These are phyloP conservation scores for Antitype chi DNA, from an alignment of 2,888 invertebrate species.

Conservation along the genomic window DNA sequence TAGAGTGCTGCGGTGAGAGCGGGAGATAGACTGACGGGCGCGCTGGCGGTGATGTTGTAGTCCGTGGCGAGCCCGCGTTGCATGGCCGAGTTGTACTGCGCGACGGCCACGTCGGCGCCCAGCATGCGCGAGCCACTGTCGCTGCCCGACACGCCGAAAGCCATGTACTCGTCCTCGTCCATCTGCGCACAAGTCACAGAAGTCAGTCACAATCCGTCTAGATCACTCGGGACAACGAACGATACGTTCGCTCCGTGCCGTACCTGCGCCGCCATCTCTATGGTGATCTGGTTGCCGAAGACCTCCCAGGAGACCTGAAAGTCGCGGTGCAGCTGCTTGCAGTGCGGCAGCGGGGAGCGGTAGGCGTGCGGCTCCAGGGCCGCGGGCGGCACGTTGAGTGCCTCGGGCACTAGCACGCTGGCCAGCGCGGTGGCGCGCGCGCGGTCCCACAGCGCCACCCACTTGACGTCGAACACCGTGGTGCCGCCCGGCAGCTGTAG, in stretches of 20 bases:
- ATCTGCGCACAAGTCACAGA: constrained; percentile 76
- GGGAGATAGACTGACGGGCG: constrained; percentile 82
- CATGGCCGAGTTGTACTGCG: constrained; percentile 92
- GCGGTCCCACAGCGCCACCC: constrained; percentile 95
- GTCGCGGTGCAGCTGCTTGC: constrained; percentile 96
- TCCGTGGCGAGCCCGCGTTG: constrained; percentile 94
- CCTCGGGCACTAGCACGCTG: constrained; percentile 93
- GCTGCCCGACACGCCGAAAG: constrained; percentile 96
- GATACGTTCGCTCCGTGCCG: neutral
- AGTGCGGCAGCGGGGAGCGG: constrained; percentile 93
- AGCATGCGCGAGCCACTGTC: constrained; percentile 94
- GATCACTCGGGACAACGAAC: neutral
- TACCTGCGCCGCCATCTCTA: constrained; percentile 95
- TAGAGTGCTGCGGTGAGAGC: neutral
- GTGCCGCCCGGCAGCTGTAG: constrained; percentile 95
- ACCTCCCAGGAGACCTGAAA: constrained; percentile 97
- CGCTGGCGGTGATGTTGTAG: constrained; percentile 95
- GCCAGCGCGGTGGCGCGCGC: constrained; percentile 80
- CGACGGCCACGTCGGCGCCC: constrained; percentile 96
- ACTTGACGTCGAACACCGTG: constrained; percentile 95
- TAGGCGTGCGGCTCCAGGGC: constrained; percentile 80
- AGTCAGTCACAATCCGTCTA: neutral
- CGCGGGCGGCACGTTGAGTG: constrained; percentile 96
- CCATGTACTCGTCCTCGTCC: constrained; percentile 95
- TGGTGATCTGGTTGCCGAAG: constrained; percentile 96